Evolutionary conservation across 2,888 invertebrate species (phyloP).

Genomic region (Cremastinae sp.): DNA sequence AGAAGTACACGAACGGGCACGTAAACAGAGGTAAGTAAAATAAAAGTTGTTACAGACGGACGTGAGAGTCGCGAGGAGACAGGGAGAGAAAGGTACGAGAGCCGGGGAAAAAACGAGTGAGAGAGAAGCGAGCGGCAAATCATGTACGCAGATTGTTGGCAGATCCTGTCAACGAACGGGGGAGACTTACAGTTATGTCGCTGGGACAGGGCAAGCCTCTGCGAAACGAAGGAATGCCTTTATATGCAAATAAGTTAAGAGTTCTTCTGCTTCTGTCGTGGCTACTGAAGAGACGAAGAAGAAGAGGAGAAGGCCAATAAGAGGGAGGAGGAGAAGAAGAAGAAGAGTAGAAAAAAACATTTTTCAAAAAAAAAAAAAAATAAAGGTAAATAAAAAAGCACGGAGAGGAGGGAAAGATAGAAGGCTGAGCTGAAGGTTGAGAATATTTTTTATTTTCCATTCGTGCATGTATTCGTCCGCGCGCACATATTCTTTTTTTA

Average conservation of each 20-base stretch:
- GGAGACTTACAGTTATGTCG: conserved; percentile 78
- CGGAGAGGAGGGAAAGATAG: conserved; percentile 60
- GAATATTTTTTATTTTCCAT: conserved; percentile 43
- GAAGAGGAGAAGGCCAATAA: conserved; percentile 41
- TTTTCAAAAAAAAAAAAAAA: conserved; percentile 44
- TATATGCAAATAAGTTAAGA: conserved; percentile 78
- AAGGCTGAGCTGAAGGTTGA: conserved; percentile 60
- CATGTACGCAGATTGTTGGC: conserved; percentile 79
- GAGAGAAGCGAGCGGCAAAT: conserved; percentile 72
- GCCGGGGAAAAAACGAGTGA: conserved; percentile 39
- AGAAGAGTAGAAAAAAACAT: conserved; percentile 52
- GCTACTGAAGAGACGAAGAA: conserved; percentile 53
- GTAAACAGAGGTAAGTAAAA: conserved; percentile 8
- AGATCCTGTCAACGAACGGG: conserved; percentile 77
- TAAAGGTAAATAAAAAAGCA: conserved; percentile 55
- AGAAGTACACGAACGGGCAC: conserved; percentile 34
- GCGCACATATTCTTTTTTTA: conserved; percentile 14
- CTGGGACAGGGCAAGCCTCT: conserved; percentile 71
- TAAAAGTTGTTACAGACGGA: conserved; percentile 11
- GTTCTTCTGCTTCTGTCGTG: conserved; percentile 55
- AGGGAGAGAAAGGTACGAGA: conserved; percentile 15
- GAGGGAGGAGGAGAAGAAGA: conserved; percentile 40
- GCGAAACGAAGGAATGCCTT: conserved; percentile 78
- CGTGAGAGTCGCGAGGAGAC: conserved; percentile 22
- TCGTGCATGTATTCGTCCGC: conserved; percentile 30